Evolutionary conservation across 2,113 vertebrate genomes (phyloP).

Genomic region (Macrotus californicus): DNA sequence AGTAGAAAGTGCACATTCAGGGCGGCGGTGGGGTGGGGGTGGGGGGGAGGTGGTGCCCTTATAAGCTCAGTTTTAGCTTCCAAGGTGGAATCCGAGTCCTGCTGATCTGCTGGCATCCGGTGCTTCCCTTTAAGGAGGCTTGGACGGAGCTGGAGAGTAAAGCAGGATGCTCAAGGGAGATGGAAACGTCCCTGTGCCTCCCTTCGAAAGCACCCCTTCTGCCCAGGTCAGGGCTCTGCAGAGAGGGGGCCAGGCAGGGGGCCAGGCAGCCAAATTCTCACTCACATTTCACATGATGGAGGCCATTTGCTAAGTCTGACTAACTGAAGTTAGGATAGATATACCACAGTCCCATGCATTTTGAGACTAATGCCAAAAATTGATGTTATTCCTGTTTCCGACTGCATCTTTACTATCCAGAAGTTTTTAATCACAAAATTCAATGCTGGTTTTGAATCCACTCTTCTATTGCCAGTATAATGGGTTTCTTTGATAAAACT

Average conservation of each 20-base stretch:
- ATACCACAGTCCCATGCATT: not conserved
- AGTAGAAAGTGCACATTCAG: not conserved
- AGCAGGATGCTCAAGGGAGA: not conserved
- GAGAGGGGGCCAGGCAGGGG: not conserved
- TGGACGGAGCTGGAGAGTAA: not conserved
- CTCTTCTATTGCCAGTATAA: not conserved
- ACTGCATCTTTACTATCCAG: not conserved
- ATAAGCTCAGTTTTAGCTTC: constrained; percentile 24
- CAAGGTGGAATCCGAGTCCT: not conserved
- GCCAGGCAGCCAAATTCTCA: not conserved
- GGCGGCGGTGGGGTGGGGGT: not conserved
- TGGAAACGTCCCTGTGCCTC: not conserved
- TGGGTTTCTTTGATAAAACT: not conserved
- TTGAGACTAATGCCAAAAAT: not conserved
- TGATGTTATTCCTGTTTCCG: not conserved
- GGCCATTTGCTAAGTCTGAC: not conserved
- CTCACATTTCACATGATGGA: not conserved
- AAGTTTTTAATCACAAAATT: not conserved
- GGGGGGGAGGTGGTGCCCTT: not conserved
- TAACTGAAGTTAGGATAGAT: not conserved
- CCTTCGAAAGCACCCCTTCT: not conserved
- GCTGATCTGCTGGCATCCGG: not conserved
- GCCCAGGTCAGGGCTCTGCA: not conserved
- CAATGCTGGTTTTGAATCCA: not conserved
- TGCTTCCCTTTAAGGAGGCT: constrained; percentile 28